Base-by-base conservation (phyloP, 2,113 vertebrate species). In the Vidua macroura region DNA sequence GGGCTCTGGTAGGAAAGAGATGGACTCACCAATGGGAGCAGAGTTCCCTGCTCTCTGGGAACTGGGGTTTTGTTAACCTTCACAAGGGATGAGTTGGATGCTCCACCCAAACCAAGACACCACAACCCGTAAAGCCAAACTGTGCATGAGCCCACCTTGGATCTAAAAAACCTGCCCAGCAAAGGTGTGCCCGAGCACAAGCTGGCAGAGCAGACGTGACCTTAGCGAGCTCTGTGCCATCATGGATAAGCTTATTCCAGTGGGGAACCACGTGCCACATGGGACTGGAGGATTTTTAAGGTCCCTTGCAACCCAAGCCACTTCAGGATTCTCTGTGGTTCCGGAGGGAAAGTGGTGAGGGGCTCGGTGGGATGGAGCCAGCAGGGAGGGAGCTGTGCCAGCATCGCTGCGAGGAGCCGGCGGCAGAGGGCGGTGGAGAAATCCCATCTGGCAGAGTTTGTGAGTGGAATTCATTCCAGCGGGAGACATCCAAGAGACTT, bases 401-500 rank as follows among this genome's bases (percentile, higher is more conserved):
- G 86, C 88, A 85, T 35, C 35, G 1, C 56, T 73, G 82, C 53
- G 9, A 83, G 78, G 28, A 92, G 88, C 88, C 16, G 56, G 91
- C 92, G 52, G 82, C 88, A 96, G 92, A 96, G 88, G 93, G 86
- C 92, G 91, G 72, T 33, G 83, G 6, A 75, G 81, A 92, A 93
- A 95, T 77, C 88, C 79, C 86, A 24, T 63, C 86, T 90, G 37
- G 16, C 68, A 8, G 68, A 73, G 83, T 23, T 63, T 56, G 81
- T 10, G 60, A 94, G 55, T 3, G 41, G 19, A 66, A 93, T 91
- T 93, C 84, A 23, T 75, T 92, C 88, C 95, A 92, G 93, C 74
- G 25, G 93, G 94, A 81, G 66, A 86, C 86, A 91, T 93, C 86
- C 92, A 68, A 82, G 83, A 81, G 95, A 79, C 93, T 97, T 97